These are phyloP conservation scores for Sinocyclocheilus anshuiensis DNA, from an alignment of 2,113 vertebrate genomes.

Conservation along the genomic window DNA sequence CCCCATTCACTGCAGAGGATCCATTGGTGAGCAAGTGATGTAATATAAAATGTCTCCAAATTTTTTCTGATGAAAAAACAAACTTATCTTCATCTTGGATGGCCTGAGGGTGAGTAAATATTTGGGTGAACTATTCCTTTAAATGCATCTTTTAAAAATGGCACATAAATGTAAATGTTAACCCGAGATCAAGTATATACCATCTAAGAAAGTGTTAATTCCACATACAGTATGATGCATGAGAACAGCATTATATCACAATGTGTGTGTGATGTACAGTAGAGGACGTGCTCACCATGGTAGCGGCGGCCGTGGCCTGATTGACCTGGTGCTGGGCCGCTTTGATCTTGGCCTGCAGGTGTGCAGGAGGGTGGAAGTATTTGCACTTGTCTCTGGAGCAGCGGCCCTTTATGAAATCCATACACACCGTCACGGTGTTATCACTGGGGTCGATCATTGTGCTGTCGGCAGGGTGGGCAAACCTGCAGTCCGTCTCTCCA, in stretches of 20 bases:
- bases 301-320: constrained; percentile 94
- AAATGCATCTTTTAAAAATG: constrained; percentile 9
- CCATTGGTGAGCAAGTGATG: too few relatives aligned
- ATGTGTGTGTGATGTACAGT: constrained; percentile 34
- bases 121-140: not conserved
- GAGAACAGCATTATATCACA: constrained; percentile 17
- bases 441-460: constrained; percentile 98
- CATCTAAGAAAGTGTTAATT: not conserved
- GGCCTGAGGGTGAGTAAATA: too few relatives aligned
- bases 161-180: constrained; percentile 4
- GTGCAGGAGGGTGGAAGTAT: constrained; percentile 96
- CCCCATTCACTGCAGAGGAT: too few relatives aligned
- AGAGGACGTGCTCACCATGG: constrained; percentile 88
- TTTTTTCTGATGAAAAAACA: too few relatives aligned
- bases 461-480: constrained; percentile 94
- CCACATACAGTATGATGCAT: not conserved
- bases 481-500: constrained; percentile 94
- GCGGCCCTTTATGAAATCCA: constrained; percentile 99
- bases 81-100: too few relatives aligned
- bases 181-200: not conserved
- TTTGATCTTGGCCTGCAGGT: constrained; percentile 99
- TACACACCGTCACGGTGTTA: constrained; percentile 98
- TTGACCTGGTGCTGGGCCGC: constrained; percentile 99
- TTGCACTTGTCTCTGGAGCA: constrained; percentile 99
- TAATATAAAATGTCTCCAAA: too few relatives aligned